Evolutionary conservation across 2,113 vertebrate genomes (phyloP), one percentile per base, ranked within the genome.

Genomic region (Anguilla japonica): DNA sequence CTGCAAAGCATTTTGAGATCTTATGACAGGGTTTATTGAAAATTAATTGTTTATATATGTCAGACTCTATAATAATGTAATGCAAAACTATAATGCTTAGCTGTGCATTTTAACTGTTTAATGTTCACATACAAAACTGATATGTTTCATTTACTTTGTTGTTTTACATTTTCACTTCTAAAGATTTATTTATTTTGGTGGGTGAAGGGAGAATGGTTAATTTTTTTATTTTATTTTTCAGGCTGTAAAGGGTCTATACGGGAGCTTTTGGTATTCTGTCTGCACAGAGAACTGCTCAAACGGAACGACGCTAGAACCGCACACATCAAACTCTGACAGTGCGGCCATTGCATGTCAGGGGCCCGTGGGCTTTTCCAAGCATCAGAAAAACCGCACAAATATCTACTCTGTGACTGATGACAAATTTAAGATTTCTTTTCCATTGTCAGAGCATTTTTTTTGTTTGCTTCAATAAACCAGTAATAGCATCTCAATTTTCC

Each of bases 351-450:
- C 40, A 15, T 81, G 40, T 81, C 41, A 81, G 41, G 79, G 26
- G 79, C 39, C 41, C 3, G 91, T 91, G 90, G 92, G 88, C 88
- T 95, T 94, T 91, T 91, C 86, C 87, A 83, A 84, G 87, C 91
- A 92, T 93, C 93, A 92, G 87, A 83, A 14, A 88, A 87, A 89
- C 88, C 88, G 89, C 75, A 88, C 88, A 93, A 92, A 90, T 90
- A 92, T 91, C 89, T 89, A 93, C 93, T 92, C 90, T 92, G 91
- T 88, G 91, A 95, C 91, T 91, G 89, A 92, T 88, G 91, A 93
- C 90, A 94, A 94, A 95, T 95, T 94, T 92, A 94, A 95, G 94
- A 93, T 91, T 88, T 91, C 34, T 34, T 89, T 87, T 87, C 91
- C 85, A 87, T 93, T 92, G 91, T 89, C 84, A 83, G 91, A 91